Percentiles rank a stretch among this genome's conserved stretches.
Evolutionary conservation across 92 coral and sea anemone genomes (phyloP).

Genomic region (Parazoanthus darwini): DNA sequence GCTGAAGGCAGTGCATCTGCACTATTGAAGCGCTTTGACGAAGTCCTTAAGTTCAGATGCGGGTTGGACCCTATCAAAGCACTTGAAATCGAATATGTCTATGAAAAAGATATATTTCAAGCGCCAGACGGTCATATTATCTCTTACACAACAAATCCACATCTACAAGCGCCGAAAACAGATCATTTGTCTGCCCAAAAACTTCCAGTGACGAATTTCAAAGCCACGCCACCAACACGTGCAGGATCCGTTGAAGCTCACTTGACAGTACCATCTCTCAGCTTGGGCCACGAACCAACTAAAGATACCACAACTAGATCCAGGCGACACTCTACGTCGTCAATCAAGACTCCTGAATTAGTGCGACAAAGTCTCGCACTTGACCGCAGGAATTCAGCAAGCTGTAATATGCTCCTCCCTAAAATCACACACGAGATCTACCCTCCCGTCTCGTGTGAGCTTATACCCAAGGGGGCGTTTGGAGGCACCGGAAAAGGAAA

Average conservation of each 20-base stretch:
- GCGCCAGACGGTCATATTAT: constrained; percentile 9
- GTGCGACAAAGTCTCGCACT: constrained; percentile 28
- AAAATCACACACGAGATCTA: constrained; percentile 14
- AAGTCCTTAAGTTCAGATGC: constrained; percentile 18
- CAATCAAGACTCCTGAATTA: neutral
- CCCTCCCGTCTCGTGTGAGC: constrained; percentile 30
- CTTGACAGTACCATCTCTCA: constrained; percentile 12
- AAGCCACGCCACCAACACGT: neutral
- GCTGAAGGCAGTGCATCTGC: neutral
- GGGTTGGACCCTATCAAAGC: constrained; percentile 11
- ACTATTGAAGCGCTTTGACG: constrained; percentile 31
- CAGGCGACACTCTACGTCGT: constrained; percentile 9
- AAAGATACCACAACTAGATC: neutral
- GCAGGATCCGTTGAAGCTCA: neutral
- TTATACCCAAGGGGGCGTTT: constrained; percentile 34
- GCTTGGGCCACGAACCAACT: neutral
- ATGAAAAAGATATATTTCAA: constrained; percentile 22
- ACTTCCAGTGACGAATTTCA: constrained; percentile 3
- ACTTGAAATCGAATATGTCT: constrained; percentile 30
- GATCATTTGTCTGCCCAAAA: neutral
- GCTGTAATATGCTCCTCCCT: neutral
- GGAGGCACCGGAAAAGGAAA: constrained; percentile 36
- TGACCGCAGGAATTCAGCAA: constrained; percentile 19
- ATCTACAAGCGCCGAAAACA: neutral
- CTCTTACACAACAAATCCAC: constrained; percentile 4